Evolutionary conservation across 2,797 vertebrate species (phyloP), one percentile per base, ranked within the genome.

Genomic region (Takifugu ocellatus): DNA sequence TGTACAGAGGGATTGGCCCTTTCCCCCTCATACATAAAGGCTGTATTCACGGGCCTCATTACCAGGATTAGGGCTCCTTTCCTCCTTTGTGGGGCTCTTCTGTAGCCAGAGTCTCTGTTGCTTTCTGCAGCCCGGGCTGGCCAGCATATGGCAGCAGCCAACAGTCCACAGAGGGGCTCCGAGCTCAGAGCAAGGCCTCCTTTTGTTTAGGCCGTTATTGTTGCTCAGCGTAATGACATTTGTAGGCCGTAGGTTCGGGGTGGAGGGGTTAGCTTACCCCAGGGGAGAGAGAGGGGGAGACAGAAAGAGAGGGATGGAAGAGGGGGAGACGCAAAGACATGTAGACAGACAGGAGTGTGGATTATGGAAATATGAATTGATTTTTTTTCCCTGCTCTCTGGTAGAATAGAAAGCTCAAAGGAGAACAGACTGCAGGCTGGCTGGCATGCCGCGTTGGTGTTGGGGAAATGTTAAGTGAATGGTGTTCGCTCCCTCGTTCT

Each of bases 321-420:
- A 25, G 25, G 70, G 54, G 59, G 60, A 39, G 65, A 31, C 72
- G 69, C 84, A 54, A 80, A 79, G 88, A 89, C 90, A 92, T 90
- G 75, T 78, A 90, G 87, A 88, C 87, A 88, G 89, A 90, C 93
- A 94, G 93, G 92, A 92, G 91, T 92, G 94, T 97, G 97, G 97
- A 99, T 98, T 98, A 99, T 99, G 97, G 96, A 99, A 98, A 99
- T 98, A 97, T 96, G 95, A 93, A 96, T 94, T 94, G 95, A 96
- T 98, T 95, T 95, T 86, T 84, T 93, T 46, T 46, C 5, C 7
- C 77, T 83, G 68, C 84, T 85, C 92, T 84, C 87, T 92, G 89
- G 90, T 92, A 93, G 93, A 94, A 95, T 90, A 90, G 88, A 87
- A 88, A 86, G 74, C 92, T 96, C 93, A 95, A 94, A 95, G 94